Evolutionary conservation across 1,140 invertebrate species (phyloP), one percentile per base, ranked within the genome.

Genomic region (Uloborus diversus): DNA sequence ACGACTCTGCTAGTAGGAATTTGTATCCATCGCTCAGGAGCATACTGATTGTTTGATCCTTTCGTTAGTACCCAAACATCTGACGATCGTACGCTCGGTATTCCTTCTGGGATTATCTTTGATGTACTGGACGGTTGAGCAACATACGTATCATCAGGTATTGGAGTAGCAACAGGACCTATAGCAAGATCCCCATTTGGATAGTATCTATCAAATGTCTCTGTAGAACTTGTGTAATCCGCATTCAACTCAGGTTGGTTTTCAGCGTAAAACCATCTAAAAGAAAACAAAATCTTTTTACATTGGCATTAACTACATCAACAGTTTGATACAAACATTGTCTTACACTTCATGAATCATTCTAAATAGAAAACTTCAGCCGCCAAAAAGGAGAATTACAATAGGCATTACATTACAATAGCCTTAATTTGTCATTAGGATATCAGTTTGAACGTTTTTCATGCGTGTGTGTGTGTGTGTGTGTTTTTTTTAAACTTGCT

Each of bases 121-220:
- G 61, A 65, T n/a, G 59, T 75, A 17, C 42, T 59, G 2, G 73
- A 65, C 2, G 73, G 14, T 30, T 65, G 73, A 13, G 62, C 47
- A 30, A 78, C 25, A 14, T 65, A 78, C 2, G 13, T 47, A 13
- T 79, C 76, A 28, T 79, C 76, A 3, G 76, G 76, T 17, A 57
- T 13, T 59, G 76, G 76, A n/a, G 76, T 79, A 13, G 76, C 76
- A 49, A 79, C 76, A n/a, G 76, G 76, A 49, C 73, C 73, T 20
- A 78, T 30, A 56, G 61, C 61, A n/a, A 62, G 73, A 4, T 28
- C 17, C 25, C 62, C 73, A 42, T 78, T 56, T 0, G 73, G 17
- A 32, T 78, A 78, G 42, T 53, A 64, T 57, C 73, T 78, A 4
- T 65, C 73, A 37, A 78, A 78, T 37, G 61, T 25, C 37, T 78